These are phyloP conservation scores for Diploptera punctata DNA, from an alignment of 2,888 invertebrate species.

Conservation along the genomic window DNA sequence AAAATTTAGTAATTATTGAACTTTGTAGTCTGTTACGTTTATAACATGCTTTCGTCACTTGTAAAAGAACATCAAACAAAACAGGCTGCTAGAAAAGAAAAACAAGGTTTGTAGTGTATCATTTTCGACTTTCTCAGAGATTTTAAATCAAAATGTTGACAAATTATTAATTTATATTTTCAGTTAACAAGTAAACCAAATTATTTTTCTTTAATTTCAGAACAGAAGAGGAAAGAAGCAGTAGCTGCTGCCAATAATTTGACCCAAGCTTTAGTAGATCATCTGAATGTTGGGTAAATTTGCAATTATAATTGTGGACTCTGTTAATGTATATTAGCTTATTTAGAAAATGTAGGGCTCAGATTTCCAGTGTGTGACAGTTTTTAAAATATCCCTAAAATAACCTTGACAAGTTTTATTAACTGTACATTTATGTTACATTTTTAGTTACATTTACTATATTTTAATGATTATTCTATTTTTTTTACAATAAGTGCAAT, in stretches of 20 bases:
- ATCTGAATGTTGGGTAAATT: slow-evolving; percentile 94
- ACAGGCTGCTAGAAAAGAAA: slow-evolving; percentile 78
- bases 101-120: slow-evolving; percentile 68
- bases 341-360: too few relatives aligned
- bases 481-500: too few relatives aligned
- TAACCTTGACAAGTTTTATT: too few relatives aligned
- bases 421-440: too few relatives aligned
- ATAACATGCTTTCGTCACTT: slow-evolving; percentile 87
- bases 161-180: neutral
- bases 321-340: too few relatives aligned
- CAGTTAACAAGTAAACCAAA: neutral
- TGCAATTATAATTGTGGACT: too few relatives aligned
- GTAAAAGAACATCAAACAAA: slow-evolving; percentile 88
- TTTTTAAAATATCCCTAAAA: too few relatives aligned
- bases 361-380: too few relatives aligned
- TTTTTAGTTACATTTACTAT: too few relatives aligned
- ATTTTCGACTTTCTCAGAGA: neutral
- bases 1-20: too few relatives aligned
- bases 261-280: slow-evolving; percentile 94
- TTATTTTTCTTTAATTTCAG: slow-evolving; percentile 60
- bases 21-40: too few relatives aligned
- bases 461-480: too few relatives aligned
- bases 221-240: slow-evolving; percentile 92
- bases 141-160: neutral
- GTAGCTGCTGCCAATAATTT: slow-evolving; percentile 90